Percentiles rank a stretch among this genome's conserved stretches.
Evolutionary conservation across 2,113 vertebrate genomes (phyloP).

Genomic region (Ascaphus truei): DNA sequence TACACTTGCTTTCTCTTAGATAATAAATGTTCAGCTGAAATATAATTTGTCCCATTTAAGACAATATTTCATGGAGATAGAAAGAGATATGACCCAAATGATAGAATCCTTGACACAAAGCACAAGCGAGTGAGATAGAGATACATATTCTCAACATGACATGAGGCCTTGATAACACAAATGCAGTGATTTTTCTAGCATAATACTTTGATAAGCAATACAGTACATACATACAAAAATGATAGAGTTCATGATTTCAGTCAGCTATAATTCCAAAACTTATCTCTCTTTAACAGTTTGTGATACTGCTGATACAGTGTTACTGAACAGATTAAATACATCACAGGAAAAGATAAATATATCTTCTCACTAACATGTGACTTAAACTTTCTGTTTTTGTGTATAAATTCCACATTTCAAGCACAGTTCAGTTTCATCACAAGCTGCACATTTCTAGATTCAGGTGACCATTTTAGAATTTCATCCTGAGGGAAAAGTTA

Average conservation of each 20-base stretch:
- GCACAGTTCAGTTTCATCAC: not conserved
- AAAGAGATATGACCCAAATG: constrained; percentile 38
- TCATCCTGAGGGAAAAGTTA: too few species aligned
- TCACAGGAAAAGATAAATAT: constrained; percentile 32
- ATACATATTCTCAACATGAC: constrained; percentile 50
- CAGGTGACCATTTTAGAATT: too few species aligned
- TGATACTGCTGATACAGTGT: constrained; percentile 35
- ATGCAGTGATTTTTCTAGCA: constrained; percentile 50
- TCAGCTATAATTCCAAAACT: constrained; percentile 35
- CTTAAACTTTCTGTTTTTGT: constrained; percentile 17
- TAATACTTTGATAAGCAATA: constrained; percentile 35
- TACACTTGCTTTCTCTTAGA: constrained; percentile 27
- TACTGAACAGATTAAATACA: constrained; percentile 33
- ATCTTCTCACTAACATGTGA: constrained; percentile 20
- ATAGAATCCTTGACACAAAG: constrained; percentile 48
- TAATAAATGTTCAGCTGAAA: constrained; percentile 40
- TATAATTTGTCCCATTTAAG: constrained; percentile 43
- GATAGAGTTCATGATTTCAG: constrained; percentile 24
- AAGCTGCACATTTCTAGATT: too few species aligned
- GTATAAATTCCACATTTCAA: not conserved
- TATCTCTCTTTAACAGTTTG: constrained; percentile 37
- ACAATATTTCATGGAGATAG: constrained; percentile 47
- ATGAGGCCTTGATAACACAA: constrained; percentile 46
- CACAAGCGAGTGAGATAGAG: constrained; percentile 46
- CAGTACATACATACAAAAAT: constrained; percentile 27